Percentiles rank a stretch among this genome's conserved stretches.
Conservation (phyloP, 2,113 vertebrate genomes). For the Pitta sordida region DNA sequence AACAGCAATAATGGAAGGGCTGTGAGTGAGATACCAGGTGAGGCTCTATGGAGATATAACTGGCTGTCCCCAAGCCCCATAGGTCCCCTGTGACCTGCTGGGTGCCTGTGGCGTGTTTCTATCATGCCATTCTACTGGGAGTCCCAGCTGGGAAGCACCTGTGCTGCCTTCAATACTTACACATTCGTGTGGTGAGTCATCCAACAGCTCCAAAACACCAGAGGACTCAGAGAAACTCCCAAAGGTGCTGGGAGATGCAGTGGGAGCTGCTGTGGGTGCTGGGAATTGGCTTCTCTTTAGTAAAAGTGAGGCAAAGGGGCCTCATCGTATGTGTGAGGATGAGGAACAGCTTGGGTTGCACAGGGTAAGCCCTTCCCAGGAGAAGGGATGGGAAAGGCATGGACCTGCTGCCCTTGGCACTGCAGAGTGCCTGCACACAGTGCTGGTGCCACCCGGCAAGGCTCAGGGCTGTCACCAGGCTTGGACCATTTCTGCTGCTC, state of each 20-base stretch:
- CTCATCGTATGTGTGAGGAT: accelerated
- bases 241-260: not conserved
- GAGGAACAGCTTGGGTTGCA: not conserved
- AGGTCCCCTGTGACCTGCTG: not conserved
- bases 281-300: not conserved
- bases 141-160: not conserved
- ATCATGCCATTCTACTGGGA: not conserved
- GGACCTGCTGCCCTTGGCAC: not conserved
- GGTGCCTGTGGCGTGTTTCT: not conserved
- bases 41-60: not conserved
- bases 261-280: not conserved
- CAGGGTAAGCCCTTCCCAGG: not conserved
- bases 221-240: not conserved
- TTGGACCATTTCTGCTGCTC: not conserved
- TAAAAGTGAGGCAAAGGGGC: not conserved
- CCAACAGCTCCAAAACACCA: not conserved
- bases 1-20: not conserved
- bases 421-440: not conserved
- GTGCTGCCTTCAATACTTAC: not conserved
- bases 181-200: accelerated
- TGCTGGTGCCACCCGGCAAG: not conserved
- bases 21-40: not conserved
- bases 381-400: not conserved
- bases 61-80: not conserved
- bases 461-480: not conserved